phyloP scores from a whole-genome alignment of 1,140 invertebrate genomes.

The Paraescarpia echinospica region DNA sequence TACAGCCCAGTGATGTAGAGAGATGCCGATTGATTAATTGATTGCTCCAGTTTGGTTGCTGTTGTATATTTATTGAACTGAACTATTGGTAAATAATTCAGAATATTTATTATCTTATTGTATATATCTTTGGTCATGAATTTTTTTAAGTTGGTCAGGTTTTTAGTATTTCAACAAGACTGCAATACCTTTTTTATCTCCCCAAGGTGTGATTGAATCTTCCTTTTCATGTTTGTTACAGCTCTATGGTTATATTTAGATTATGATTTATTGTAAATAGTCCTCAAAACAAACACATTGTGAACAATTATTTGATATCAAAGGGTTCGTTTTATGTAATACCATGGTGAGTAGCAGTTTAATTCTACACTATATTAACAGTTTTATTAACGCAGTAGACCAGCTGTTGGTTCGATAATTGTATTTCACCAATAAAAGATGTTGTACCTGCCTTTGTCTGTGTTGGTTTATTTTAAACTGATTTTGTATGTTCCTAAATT shows the following conservation, averaged over 20 bases:
- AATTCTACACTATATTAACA: background rate
- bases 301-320: background rate
- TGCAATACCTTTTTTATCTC: background rate
- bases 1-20: background rate
- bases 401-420: background rate
- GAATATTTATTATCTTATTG: background rate
- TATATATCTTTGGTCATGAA: background rate
- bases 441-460: background rate
- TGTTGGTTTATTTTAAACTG: background rate
- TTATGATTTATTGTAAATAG: background rate
- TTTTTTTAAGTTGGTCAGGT: background rate
- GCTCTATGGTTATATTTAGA: background rate
- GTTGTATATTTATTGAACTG: conserved; percentile 1
- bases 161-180: background rate
- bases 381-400: background rate
- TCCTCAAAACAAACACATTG: background rate
- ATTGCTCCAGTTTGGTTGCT: background rate
- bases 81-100: background rate
- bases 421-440: background rate
- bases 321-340: background rate
- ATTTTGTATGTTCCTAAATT: background rate
- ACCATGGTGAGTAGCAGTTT: background rate
- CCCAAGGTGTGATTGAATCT: background rate
- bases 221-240: background rate
- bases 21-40: background rate